Evolutionary conservation across 2,113 vertebrate species (phyloP).

Genomic region (Puffinus mauretanicus): DNA sequence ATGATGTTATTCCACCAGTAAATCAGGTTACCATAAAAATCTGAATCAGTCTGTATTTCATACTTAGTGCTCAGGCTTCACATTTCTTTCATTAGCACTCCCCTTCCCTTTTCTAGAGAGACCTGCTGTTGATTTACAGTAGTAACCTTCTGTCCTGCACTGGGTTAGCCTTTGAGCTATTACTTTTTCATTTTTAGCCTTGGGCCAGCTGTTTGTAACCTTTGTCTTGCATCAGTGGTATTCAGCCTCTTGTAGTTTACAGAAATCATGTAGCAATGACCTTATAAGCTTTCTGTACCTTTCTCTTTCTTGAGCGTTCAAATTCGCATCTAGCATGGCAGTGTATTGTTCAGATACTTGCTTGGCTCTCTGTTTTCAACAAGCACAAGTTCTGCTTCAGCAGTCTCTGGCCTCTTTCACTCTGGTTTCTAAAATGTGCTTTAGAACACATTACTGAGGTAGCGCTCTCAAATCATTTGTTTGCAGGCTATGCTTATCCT

Average conservation of each 20-base stretch:
- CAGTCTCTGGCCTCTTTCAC: neutral
- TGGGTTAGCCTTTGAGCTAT: conserved; percentile 8
- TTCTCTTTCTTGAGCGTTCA: neutral
- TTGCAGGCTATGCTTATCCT: neutral
- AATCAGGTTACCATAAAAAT: neutral
- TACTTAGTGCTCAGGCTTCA: neutral
- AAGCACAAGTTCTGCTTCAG: neutral
- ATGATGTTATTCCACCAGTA: neutral
- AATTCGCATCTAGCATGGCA: neutral
- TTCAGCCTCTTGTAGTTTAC: conserved; percentile 53
- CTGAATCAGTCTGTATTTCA: neutral
- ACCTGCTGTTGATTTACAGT: conserved; percentile 40
- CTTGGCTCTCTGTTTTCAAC: neutral
- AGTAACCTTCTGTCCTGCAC: conserved; percentile 11
- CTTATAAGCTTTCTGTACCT: conserved; percentile 33
- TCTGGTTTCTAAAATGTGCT: neutral
- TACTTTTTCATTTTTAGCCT: conserved; percentile 50
- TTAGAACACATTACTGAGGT: neutral
- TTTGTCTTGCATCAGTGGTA: conserved; percentile 45
- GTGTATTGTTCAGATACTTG: neutral
- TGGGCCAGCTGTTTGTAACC: conserved; percentile 39
- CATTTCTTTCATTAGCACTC: conserved; percentile 1
- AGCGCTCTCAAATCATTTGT: neutral
- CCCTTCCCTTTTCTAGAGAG: neutral
- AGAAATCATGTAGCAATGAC: conserved; percentile 40